Conservation (phyloP, 2,888 invertebrate species). For the Heterodera filipjevi region DNA sequence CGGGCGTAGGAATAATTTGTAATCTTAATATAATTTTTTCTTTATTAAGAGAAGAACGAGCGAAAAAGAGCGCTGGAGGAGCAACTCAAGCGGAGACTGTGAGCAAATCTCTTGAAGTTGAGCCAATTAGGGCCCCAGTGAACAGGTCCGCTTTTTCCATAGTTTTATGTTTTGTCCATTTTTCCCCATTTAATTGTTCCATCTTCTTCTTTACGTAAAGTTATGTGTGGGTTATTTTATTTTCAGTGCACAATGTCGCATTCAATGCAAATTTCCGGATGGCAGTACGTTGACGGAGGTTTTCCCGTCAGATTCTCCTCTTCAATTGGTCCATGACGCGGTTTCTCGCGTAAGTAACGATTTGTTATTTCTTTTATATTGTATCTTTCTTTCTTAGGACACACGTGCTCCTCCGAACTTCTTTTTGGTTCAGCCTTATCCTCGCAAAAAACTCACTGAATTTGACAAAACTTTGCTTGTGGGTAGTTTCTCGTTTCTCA, state of each 20-base stretch:
- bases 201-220: too few species aligned
- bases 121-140: slow-evolving; percentile 31
- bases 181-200: not conserved
- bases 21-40: too few species aligned
- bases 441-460: slow-evolving; percentile 38
- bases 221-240: too few species aligned
- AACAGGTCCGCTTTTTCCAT: slow-evolving; percentile 25
- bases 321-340: slow-evolving; percentile 38
- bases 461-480: slow-evolving; percentile 36
- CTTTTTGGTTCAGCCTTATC: slow-evolving; percentile 41
- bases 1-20: too few species aligned
- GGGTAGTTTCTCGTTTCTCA: not conserved
- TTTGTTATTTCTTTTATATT: not conserved
- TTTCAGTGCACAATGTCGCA: slow-evolving; percentile 40
- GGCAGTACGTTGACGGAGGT: slow-evolving; percentile 32
- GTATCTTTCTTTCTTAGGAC: slow-evolving; percentile 23
- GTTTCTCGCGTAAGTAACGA: slow-evolving; percentile 35
- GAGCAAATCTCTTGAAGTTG: not conserved
- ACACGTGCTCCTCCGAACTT: slow-evolving; percentile 33
- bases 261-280: slow-evolving; percentile 40
- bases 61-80: not conserved
- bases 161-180: not conserved
- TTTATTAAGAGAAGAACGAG: slow-evolving; percentile 36
- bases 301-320: slow-evolving; percentile 29
- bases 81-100: not conserved